These are phyloP conservation scores for Calephelis nemesis DNA, from an alignment of 1,140 invertebrate species.

Conservation along the genomic window DNA sequence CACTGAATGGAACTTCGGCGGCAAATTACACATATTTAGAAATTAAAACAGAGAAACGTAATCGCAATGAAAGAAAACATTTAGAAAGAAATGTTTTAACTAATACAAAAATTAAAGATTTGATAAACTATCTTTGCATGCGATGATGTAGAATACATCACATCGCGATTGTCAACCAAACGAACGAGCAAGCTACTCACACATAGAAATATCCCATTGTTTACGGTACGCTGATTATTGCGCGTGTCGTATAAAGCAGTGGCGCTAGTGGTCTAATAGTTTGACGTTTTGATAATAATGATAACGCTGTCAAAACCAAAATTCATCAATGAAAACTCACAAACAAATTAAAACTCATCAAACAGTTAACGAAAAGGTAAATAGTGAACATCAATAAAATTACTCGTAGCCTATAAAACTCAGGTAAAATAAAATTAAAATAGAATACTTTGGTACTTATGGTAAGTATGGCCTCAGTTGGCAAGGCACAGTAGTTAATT, in stretches of 20 bases:
- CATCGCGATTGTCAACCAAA: slow-evolving; percentile 80
- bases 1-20: slow-evolving; percentile 83
- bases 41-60: slow-evolving; percentile 72
- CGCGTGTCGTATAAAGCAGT: slow-evolving; percentile 55
- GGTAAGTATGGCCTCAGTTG: too few relatives aligned
- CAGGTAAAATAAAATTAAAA: too few relatives aligned
- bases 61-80: slow-evolving; percentile 76
- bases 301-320: slow-evolving; percentile 59
- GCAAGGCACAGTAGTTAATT: too few relatives aligned
- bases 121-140: slow-evolving; percentile 76
- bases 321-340: background rate
- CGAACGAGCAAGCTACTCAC: slow-evolving; percentile 76
- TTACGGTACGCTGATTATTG: slow-evolving; percentile 67
- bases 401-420: too few relatives aligned
- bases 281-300: slow-evolving; percentile 68
- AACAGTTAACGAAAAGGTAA: too few relatives aligned
- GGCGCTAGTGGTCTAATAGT: slow-evolving; percentile 53
- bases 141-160: slow-evolving; percentile 78
- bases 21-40: slow-evolving; percentile 84
- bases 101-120: slow-evolving; percentile 74
- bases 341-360: too few relatives aligned
- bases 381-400: too few relatives aligned
- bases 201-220: slow-evolving; percentile 68
- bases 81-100: slow-evolving; percentile 75
- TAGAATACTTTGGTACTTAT: too few relatives aligned